Evolutionary conservation across 2,113 vertebrate genomes (phyloP).

Genomic region (Pogona vitticeps): DNA sequence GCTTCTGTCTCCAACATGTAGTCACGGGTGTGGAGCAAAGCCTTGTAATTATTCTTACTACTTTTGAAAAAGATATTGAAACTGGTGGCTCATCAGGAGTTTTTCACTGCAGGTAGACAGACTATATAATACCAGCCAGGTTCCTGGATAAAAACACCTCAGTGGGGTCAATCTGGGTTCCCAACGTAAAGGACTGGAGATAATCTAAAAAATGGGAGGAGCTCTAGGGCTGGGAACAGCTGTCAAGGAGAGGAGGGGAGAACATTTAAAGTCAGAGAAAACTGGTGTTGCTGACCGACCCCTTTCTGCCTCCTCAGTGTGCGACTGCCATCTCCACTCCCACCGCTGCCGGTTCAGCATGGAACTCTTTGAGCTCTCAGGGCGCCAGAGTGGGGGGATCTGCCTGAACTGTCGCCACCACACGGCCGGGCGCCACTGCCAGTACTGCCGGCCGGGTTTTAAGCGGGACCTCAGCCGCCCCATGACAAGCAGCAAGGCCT

Average conservation of each 20-base stretch:
- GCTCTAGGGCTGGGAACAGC: no score
- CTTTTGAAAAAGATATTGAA: no score
- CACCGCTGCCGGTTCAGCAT: conserved; percentile 89
- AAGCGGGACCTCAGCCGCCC: conserved; percentile 82
- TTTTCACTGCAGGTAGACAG: neutral
- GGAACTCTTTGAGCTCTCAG: conserved; percentile 87
- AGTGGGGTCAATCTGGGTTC: neutral
- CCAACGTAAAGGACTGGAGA: no score
- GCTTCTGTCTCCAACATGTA: neutral
- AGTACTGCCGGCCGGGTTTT: conserved; percentile 89
- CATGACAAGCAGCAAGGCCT: conserved; percentile 82
- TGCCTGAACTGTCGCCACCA: conserved; percentile 90
- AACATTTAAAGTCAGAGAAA: neutral
- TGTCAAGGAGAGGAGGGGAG: neutral
- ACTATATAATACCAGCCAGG: neutral
- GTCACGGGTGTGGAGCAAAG: neutral
- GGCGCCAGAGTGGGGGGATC: conserved; percentile 85
- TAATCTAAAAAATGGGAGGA: neutral
- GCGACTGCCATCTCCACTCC: conserved; percentile 87
- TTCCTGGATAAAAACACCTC: neutral
- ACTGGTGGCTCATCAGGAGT: neutral
- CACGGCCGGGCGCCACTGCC: conserved; percentile 87
- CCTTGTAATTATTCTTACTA: neutral
- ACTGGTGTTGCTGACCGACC: neutral
- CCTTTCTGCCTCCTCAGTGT: conserved; percentile 70